A percentile compares a stretch with the other conserved stretches of the same genome.
phyloP scores from a whole-genome alignment of 2,113 vertebrate species.

The Protobothrops mucrosquamatus region DNA sequence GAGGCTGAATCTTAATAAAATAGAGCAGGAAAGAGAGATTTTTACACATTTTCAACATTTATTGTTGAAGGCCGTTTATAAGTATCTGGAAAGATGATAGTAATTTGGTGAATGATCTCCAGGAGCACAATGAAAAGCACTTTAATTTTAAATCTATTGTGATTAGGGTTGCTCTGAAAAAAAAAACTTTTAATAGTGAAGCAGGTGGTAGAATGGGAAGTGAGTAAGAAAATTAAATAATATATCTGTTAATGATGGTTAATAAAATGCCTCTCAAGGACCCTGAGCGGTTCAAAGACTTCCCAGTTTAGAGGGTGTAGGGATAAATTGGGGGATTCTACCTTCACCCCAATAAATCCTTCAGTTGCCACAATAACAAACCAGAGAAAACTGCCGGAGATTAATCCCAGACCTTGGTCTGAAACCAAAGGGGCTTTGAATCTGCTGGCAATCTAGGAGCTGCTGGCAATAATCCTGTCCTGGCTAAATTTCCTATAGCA shows the following conservation, averaged over 20 bases:
- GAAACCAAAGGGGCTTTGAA: too few species aligned
- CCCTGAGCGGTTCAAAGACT: background rate
- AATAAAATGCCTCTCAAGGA: background rate
- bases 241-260: background rate
- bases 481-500: background rate
- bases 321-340: background rate
- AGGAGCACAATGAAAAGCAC: background rate
- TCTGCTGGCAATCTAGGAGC: too few species aligned
- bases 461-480: background rate
- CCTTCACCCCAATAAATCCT: background rate
- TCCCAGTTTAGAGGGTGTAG: background rate
- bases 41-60: too few species aligned
- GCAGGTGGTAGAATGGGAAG: background rate
- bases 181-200: background rate
- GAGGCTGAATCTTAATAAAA: background rate
- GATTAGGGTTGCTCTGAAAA: background rate
- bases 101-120: background rate
- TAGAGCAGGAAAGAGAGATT: background rate
- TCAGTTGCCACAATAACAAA: background rate
- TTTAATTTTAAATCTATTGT: background rate
- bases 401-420: background rate
- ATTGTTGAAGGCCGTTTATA: background rate
- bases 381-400: background rate
- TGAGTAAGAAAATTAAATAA: background rate
- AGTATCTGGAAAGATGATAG: background rate